Evolutionary conservation across 2,113 vertebrate genomes (phyloP).

Genomic region (Mandrillus leucophaeus): DNA sequence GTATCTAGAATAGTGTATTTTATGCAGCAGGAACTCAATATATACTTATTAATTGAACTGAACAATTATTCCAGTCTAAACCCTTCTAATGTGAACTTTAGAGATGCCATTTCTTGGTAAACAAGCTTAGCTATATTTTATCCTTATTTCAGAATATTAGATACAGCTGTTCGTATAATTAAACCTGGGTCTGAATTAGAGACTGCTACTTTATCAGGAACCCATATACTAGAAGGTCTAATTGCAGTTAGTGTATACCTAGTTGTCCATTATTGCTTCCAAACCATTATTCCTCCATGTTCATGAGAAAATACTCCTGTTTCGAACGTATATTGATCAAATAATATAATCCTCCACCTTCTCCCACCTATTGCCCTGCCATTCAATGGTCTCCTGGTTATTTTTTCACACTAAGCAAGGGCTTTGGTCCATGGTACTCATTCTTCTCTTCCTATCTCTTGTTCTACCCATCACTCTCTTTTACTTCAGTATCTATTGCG

Average conservation of each 20-base stretch:
- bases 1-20: neutral
- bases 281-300: neutral
- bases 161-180: neutral
- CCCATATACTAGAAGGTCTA: neutral
- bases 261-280: neutral
- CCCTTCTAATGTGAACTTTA: neutral
- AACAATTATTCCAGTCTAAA: neutral
- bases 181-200: neutral
- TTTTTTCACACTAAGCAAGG: neutral
- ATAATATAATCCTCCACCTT: neutral
- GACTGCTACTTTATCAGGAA: neutral
- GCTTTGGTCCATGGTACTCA: neutral
- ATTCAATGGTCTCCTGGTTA: neutral
- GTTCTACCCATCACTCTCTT: neutral
- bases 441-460: neutral
- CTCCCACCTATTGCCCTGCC: neutral
- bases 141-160: neutral
- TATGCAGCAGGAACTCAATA: neutral
- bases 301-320: neutral
- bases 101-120: neutral
- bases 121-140: neutral
- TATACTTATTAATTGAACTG: neutral
- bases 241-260: neutral
- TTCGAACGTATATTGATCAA: neutral
- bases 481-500: constrained; percentile 29